Percentiles rank a stretch among this genome's conserved stretches.
These are phyloP conservation scores for Tipula vernalis DNA, from an alignment of 2,888 invertebrate species.

Conservation along the genomic window DNA sequence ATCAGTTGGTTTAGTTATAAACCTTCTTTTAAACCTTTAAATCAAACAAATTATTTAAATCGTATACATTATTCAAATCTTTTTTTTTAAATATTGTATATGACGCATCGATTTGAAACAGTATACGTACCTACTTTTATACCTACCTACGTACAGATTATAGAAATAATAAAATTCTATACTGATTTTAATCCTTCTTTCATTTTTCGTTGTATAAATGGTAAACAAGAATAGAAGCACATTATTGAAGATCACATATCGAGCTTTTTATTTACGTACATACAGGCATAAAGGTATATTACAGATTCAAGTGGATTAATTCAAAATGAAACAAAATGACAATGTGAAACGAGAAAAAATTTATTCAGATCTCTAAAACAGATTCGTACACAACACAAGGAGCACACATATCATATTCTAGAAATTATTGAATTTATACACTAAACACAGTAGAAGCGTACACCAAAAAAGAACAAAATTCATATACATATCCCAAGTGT, in stretches of 20 bases:
- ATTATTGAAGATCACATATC: not conserved
- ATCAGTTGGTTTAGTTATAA: too few species aligned
- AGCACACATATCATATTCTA: not conserved
- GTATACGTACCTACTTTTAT: too few species aligned
- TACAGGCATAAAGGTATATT: not conserved
- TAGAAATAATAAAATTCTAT: too few species aligned
- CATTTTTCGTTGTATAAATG: too few species aligned
- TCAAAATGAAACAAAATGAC: not conserved
- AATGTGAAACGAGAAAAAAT: not conserved
- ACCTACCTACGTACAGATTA: too few species aligned
- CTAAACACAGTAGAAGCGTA: not conserved
- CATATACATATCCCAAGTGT: conserved; percentile 4
- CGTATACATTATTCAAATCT: too few species aligned
- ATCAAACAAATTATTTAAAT: too few species aligned
- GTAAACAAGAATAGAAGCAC: not conserved
- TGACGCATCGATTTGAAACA: too few species aligned
- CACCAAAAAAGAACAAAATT: not conserved
- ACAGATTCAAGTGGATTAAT: not conserved
- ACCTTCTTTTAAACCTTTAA: too few species aligned
- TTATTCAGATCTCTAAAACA: not conserved
- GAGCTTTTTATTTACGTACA: not conserved
- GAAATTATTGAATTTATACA: not conserved
- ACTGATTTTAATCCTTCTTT: too few species aligned
- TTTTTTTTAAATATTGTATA: too few species aligned
- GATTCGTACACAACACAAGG: not conserved